Evolutionary conservation across 2,888 invertebrate species (phyloP), one percentile per base, ranked within the genome.

Genomic region (Macaria liturata): DNA sequence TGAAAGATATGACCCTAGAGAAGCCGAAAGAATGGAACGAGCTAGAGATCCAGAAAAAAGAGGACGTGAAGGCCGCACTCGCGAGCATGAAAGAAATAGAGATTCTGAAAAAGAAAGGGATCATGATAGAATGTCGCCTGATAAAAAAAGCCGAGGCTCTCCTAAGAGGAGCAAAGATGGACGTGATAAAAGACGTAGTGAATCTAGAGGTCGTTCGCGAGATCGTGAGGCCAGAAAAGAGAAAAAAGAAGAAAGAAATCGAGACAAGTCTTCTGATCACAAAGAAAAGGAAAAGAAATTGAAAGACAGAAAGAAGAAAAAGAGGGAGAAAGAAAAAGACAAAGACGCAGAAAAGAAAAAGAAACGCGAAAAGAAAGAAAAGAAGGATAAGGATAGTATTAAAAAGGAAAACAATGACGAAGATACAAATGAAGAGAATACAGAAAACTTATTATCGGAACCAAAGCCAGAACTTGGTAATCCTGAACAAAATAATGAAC

Each of bases 281-380:
- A 94, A 93, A 73, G 93, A 94, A 20, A 93, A 93, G 69, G 93
- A 93, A 55, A 92, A 92, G 66, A 93, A 92, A 74, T 81, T 92
- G 72, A 86, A 79, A 80, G 88, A 76, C 76, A 91, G 74, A 83
- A 93, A 88, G 75, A 93, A 90, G 60, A 93, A 93, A 72, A 92
- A 93, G 69, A 69, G 90, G 85, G 74, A 91, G 87, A 70, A 88
- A 83, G 70, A 93, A 93, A 93, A 93, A 74, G 93, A 93, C 93
- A 93, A 93, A 74, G 93, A 67, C 3, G 20, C 47, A 1, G 93
- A 93, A 57, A 92, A 92, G 67, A 93, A 92, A 75, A 83, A 92
- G 76, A 86, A 79, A 80, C 88, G 76, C 78, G 91, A 75, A 82
- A 93, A 88, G 74, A 93, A 90, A 57, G 93, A 93, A 71, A 92